Evolutionary conservation across 2,113 vertebrate genomes (phyloP).

Genomic region (Cephalopholis sonnerati): DNA sequence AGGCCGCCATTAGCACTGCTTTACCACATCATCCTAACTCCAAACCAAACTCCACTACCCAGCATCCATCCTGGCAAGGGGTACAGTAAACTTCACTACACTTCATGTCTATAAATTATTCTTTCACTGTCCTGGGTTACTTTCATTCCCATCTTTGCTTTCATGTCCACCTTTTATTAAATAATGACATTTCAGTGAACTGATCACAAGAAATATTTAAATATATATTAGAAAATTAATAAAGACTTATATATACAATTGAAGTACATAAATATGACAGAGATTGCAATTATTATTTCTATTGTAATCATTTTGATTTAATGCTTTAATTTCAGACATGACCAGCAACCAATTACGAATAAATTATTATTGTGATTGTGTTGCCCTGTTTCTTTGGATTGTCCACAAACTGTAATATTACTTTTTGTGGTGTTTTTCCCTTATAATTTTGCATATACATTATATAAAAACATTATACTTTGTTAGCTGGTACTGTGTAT

Average conservation of each 20-base stretch:
- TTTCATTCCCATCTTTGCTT: constrained; percentile 30
- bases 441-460: not conserved
- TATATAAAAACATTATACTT: not conserved
- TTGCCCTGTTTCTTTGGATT: not conserved
- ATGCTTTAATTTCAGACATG: not conserved
- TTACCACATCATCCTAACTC: constrained; percentile 75
- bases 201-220: not conserved
- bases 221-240: not conserved
- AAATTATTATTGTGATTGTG: not conserved
- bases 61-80: constrained; percentile 78
- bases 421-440: not conserved
- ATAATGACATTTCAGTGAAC: not conserved
- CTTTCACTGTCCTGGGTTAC: not conserved
- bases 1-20: constrained; percentile 79
- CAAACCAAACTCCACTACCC: constrained; percentile 69
- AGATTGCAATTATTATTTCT: not conserved
- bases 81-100: constrained; percentile 81
- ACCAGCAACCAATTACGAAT: not conserved
- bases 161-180: not conserved
- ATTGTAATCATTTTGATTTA: not conserved
- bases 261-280: not conserved
- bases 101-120: constrained; percentile 46
- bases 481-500: not conserved
- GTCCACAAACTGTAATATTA: not conserved
- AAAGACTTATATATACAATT: not conserved